Evolutionary conservation across 2,113 vertebrate genomes (phyloP).

Genomic region (Sturnus vulgaris): DNA sequence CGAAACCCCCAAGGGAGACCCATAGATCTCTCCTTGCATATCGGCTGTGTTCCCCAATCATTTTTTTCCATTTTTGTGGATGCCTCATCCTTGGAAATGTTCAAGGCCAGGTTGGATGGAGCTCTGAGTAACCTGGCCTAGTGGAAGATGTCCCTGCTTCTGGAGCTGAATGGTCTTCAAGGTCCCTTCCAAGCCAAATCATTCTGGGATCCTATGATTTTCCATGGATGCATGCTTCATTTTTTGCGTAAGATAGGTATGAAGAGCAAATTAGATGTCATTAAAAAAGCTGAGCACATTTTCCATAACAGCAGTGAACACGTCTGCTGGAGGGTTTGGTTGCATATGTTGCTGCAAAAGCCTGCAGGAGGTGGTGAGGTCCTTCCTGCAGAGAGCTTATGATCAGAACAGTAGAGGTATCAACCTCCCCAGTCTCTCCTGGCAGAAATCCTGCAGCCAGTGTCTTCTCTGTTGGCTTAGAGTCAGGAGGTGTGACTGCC

Average conservation of each 20-base stretch:
- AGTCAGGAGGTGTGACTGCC: background rate
- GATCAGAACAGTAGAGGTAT: background rate
- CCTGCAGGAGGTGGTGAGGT: background rate
- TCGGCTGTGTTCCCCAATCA: accelerated
- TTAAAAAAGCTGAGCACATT: background rate
- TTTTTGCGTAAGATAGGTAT: background rate
- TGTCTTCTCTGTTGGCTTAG: background rate
- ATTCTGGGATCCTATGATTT: background rate
- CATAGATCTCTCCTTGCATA: background rate
- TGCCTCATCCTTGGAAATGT: background rate
- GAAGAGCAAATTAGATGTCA: accelerated
- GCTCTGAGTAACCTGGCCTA: background rate
- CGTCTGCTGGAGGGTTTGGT: background rate
- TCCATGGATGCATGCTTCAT: background rate
- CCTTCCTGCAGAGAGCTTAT: background rate
- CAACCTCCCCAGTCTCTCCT: background rate
- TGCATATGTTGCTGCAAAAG: background rate
- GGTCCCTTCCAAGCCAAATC: background rate
- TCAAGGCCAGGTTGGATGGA: background rate
- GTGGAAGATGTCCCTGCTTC: background rate
- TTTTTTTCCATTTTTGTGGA: background rate
- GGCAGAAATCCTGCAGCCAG: accelerated
- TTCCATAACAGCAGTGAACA: accelerated
- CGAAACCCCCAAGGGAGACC: background rate
- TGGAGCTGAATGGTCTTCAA: background rate